Evolutionary conservation across 2,797 vertebrate species (phyloP).

Genomic region (Phaenicophaeus curvirostris): DNA sequence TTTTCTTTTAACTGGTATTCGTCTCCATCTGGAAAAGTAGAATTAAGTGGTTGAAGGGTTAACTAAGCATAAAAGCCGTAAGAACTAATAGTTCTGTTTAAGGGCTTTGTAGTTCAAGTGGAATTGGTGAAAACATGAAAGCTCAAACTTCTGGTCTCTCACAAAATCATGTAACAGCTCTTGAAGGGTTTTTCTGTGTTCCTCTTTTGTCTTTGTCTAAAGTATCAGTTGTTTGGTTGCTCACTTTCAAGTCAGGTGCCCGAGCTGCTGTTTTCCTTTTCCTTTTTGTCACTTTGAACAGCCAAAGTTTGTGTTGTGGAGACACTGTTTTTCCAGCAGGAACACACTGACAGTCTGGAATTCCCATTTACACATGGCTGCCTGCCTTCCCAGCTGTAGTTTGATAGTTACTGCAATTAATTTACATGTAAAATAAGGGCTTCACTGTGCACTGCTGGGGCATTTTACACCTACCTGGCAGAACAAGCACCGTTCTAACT

Average conservation of each 20-base stretch:
- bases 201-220: neutral
- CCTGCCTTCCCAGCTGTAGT: constrained; percentile 58
- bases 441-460: neutral
- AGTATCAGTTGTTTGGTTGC: neutral
- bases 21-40: too few species aligned
- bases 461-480: constrained; percentile 67
- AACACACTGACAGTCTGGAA: constrained; percentile 12
- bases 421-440: constrained; percentile 68
- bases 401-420: constrained; percentile 73
- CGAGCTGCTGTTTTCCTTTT: neutral
- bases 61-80: neutral
- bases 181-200: neutral
- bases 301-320: neutral
- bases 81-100: neutral
- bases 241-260: neutral
- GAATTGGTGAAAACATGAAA: neutral
- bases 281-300: neutral
- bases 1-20: neutral
- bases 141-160: neutral
- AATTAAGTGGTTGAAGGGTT: too few species aligned
- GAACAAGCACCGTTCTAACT: constrained; percentile 62
- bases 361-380: constrained; percentile 55
- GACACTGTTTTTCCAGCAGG: constrained; percentile 24
- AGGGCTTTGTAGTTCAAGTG: neutral
- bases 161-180: neutral